phyloP scores from a whole-genome alignment of 1,140 invertebrate species.

The Drosophila neocordata region DNA sequence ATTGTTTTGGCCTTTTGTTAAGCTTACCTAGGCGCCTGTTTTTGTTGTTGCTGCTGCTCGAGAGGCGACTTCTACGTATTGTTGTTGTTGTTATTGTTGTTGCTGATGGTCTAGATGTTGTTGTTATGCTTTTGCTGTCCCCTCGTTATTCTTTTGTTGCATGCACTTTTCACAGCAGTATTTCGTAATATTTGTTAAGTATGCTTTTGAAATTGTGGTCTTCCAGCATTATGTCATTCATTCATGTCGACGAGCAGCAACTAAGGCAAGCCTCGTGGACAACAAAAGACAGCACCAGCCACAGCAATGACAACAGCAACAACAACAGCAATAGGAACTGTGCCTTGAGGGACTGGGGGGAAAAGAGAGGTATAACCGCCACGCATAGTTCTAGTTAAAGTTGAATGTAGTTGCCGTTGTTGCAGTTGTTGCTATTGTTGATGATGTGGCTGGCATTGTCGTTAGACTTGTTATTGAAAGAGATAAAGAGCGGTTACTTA shows the following conservation, averaged over 20 bases:
- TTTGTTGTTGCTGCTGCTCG: conserved; percentile 9
- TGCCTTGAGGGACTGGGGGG: conserved; percentile 1
- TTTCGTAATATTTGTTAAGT: conserved; percentile 80
- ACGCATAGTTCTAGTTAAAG: conserved; percentile 49
- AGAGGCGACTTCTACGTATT: not conserved
- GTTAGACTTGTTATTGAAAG: conserved; percentile 77
- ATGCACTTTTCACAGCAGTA: conserved; percentile 74
- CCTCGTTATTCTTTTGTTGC: conserved; percentile 78
- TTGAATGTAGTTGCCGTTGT: conserved; percentile 33
- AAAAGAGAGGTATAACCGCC: conserved; percentile 46
- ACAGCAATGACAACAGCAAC: conserved; percentile 36
- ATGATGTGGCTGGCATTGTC: conserved; percentile 46
- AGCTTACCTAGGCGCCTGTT: conserved; percentile 58
- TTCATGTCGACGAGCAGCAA: conserved; percentile 42
- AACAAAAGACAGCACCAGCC: conserved; percentile 29
- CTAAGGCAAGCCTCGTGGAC: conserved; percentile 32
- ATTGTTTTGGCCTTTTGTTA: conserved; percentile 70
- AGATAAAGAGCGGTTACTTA: conserved; percentile 80
- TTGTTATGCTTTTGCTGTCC: conserved; percentile 27
- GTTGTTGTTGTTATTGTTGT: conserved; percentile 9
- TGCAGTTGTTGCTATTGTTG: conserved; percentile 18
- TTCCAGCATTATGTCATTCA: conserved; percentile 80
- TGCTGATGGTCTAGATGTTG: conserved; percentile 28
- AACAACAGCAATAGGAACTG: conserved; percentile 21
- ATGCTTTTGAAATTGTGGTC: conserved; percentile 80